Percentiles rank a stretch among this genome's conserved stretches.
phyloP scores from a whole-genome alignment of 2,797 vertebrate species.

The Taenioides sp. region DNA sequence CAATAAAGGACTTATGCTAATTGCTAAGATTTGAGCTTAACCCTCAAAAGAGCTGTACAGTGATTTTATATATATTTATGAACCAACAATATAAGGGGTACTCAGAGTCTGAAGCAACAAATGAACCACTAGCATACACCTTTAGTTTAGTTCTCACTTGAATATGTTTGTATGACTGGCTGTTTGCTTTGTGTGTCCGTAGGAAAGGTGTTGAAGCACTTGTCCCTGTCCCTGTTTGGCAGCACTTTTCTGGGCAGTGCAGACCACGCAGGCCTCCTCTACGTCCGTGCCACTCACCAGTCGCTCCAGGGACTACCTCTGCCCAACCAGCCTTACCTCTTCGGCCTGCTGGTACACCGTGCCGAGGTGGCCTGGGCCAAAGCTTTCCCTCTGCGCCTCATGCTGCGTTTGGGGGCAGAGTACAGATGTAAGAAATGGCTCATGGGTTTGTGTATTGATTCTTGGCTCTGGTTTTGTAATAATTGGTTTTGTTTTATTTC shows the following conservation, averaged over 20 bases:
- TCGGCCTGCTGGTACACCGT: slow-evolving; percentile 94
- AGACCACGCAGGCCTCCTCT: slow-evolving; percentile 95
- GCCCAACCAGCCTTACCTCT: slow-evolving; percentile 93
- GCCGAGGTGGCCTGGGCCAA: slow-evolving; percentile 97
- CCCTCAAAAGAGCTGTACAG: too few species aligned
- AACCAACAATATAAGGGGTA: too few species aligned
- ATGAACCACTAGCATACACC: too few species aligned
- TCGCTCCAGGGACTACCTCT: slow-evolving; percentile 95
- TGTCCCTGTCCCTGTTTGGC: slow-evolving; percentile 92
- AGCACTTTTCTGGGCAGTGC: slow-evolving; percentile 90
- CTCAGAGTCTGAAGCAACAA: too few species aligned
- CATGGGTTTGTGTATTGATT: not conserved
- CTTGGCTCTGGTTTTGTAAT: not conserved
- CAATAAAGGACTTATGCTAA: too few species aligned
- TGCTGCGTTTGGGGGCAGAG: slow-evolving; percentile 95
- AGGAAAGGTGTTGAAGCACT: slow-evolving; percentile 91
- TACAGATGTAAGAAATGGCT: slow-evolving; percentile 87
- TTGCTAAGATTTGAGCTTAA: too few species aligned
- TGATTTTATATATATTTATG: too few species aligned
- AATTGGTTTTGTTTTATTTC: slow-evolving; percentile 10
- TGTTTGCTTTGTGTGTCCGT: slow-evolving; percentile 20
- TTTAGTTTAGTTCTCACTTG: not conserved
- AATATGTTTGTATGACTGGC: not conserved
- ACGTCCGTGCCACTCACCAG: slow-evolving; percentile 91
- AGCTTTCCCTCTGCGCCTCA: slow-evolving; percentile 93